Evolutionary conservation across 2,797 vertebrate species (phyloP), one percentile per base, ranked within the genome.

Genomic region (Botia kubotai): DNA sequence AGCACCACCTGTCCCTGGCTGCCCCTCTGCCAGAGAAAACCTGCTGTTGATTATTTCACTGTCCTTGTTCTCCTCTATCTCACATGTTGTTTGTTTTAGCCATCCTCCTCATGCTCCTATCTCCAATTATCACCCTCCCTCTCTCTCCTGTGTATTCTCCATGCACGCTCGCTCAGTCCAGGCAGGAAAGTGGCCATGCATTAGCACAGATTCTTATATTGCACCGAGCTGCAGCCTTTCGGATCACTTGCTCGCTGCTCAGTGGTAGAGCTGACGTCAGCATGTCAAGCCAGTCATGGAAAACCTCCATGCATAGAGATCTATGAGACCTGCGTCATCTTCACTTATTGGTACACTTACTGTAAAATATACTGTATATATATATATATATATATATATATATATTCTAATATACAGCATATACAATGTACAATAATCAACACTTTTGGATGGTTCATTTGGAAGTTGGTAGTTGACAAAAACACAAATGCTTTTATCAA

Each of bases 21-120:
- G 88, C 84, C 86, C 87, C 87, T 91, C 76, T 63, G 68, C 68
- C 57, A 73, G 77, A 80, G 23, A 70, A 72, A 73, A 90, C 90
- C 89, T 90, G 89, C 86, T 91, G 87, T 85, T 83, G 77, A 86
- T 91, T 90, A 87, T 90, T 88, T 88, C 89, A 89, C 86, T 85
- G 87, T 71, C 60, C 78, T 86, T 83, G 77, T 72, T 80, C 82
- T 82, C 77, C 43, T 23, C 60, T 39, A 23, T 63, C 52, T 74
- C 67, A 21, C 68, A 72, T 16, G 68, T 26, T 21, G 48, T 60
- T 66, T 19, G 60, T 46, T 80, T 73, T 50, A 74, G 50, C 85
- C 75, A 23, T 57, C 68, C n/a, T 73, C 73, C 86, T 81, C 83
- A 70, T 60, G 16, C 10, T 63, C 53, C 69, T 21, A 77, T 70